phyloP scores from a whole-genome alignment of 2,113 vertebrate species.

The Pollachius pollachius region DNA sequence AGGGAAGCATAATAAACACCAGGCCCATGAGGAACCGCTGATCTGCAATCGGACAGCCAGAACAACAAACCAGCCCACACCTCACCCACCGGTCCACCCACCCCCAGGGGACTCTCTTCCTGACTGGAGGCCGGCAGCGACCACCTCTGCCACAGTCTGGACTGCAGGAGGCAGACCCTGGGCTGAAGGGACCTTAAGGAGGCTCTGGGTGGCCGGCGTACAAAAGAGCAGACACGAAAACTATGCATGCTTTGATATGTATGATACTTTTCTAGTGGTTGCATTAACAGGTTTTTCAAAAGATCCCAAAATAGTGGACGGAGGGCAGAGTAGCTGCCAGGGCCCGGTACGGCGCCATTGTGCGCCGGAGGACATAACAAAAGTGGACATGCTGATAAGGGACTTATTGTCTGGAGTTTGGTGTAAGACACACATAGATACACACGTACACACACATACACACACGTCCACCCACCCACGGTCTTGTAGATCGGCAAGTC shows the following conservation, averaged over 20 bases:
- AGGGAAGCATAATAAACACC: conserved; percentile 72
- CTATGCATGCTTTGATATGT: no score
- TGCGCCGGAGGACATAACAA: conserved; percentile 50
- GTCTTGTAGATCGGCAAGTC: conserved; percentile 8
- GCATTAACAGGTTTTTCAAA: no score
- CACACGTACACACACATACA: conserved; percentile 4
- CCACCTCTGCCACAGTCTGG: background rate
- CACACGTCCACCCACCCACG: background rate
- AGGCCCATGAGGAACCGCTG: conserved; percentile 69
- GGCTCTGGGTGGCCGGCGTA: no score
- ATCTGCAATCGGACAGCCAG: conserved; percentile 82
- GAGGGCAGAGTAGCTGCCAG: conserved; percentile 7
- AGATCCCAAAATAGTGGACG: no score
- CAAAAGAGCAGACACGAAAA: no score
- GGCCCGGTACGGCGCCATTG: conserved; percentile 40
- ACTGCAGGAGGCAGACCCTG: no score
- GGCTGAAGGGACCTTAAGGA: no score
- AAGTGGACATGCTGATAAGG: conserved; percentile 43
- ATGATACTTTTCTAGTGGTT: no score
- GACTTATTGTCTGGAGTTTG: conserved; percentile 6
- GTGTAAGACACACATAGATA: conserved; percentile 1
- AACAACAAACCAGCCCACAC: conserved; percentile 88
- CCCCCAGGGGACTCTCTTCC: conserved; percentile 26
- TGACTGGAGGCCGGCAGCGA: conserved; percentile 4
- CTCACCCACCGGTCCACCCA: conserved; percentile 57